Base-by-base conservation (phyloP, 2,888 invertebrate genomes). In the Xestia c-nigrum region DNA sequence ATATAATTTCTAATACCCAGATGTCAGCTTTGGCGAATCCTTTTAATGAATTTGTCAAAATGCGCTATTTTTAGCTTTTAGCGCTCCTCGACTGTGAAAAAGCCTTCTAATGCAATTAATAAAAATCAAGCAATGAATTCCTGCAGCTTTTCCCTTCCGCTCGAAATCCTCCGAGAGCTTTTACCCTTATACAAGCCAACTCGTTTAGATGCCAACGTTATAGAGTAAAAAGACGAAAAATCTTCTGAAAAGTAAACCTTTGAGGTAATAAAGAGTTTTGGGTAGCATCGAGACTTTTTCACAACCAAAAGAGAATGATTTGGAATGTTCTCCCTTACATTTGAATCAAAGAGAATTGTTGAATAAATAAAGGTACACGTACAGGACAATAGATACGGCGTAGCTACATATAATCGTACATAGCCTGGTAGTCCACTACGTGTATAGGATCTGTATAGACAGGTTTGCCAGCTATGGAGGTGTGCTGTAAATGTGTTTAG, bases 91-190 rank as follows among this genome's bases (percentile, higher is more conserved):
- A 47, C 16, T 55, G 50, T 19, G 3, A 31, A 21, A 43, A 46
- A 12, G 4, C 5, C 21, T 70, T 65, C 6, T 6, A 46, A 65
- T 9, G 3, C 40, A 55, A 74, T 55, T n/a, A 74, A 67, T 31
- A 31, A n/a, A 52, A 55, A n/a, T 50, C 21, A 46, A 59, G 24
- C 24, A n/a, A 43, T 19, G 14, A 57, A n/a, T 43, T 74, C 46
- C 46, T n/a, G 50, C 40, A 24, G 19, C 10, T 38, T 46, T 68
- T 46, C 5, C 38, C 19, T 64, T 59, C 0, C 3, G 16, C 64
- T 40, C 24, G 46, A 59, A n/a, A 50, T 46, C 57, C n/a, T 14
- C 19, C 55, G 65, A 82, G 50, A 76, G 79, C 68, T 46, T n/a
- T 69, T 38, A 65, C 3, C 6, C 5, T 19, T 38, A 63, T 50